phyloP scores from a whole-genome alignment of 2,797 vertebrate species.

The Sebastes taczanowskii region DNA sequence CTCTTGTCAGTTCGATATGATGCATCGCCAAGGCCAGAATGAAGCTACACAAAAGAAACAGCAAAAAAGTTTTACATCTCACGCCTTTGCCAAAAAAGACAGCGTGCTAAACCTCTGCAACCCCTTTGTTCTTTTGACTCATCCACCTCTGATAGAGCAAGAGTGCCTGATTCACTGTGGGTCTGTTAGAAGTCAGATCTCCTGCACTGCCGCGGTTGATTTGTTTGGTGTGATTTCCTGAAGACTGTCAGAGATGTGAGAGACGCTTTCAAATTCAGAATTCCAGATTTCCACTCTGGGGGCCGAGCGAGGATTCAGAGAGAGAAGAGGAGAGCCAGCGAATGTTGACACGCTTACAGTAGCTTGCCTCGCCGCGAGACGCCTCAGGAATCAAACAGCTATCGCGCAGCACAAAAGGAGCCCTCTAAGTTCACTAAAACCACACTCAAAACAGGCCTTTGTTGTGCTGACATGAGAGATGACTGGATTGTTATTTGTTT shows the following conservation, averaged over 20 bases:
- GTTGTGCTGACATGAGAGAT: constrained; percentile 82
- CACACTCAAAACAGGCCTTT: constrained; percentile 80
- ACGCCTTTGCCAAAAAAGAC: constrained; percentile 76
- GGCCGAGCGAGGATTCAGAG: constrained; percentile 75
- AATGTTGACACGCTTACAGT: constrained; percentile 81
- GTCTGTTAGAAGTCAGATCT: constrained; percentile 75
- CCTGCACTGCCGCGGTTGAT: constrained; percentile 68
- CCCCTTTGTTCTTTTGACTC: constrained; percentile 78
- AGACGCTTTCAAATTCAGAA: constrained; percentile 76
- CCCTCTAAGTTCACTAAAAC: constrained; percentile 82
- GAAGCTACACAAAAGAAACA: constrained; percentile 65
- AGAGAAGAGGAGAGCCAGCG: constrained; percentile 73
- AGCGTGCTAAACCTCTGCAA: constrained; percentile 72
- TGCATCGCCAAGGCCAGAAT: constrained; percentile 69
- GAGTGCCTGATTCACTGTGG: constrained; percentile 71
- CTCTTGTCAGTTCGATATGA: constrained; percentile 74
- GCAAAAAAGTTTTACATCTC: constrained; percentile 72
- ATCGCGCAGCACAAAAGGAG: constrained; percentile 74
- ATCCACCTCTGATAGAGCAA: constrained; percentile 73
- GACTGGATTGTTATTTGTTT: constrained; percentile 83
- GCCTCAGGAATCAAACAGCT: constrained; percentile 79
- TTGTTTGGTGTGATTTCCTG: constrained; percentile 81
- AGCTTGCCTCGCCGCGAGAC: constrained; percentile 77
- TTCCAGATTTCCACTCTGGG: constrained; percentile 77
- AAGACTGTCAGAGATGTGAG: constrained; percentile 81